Evolutionary conservation across 2,888 invertebrate species (phyloP), one percentile per base, ranked within the genome.

Genomic region (Pseudococcus jackbeardsleyi): DNA sequence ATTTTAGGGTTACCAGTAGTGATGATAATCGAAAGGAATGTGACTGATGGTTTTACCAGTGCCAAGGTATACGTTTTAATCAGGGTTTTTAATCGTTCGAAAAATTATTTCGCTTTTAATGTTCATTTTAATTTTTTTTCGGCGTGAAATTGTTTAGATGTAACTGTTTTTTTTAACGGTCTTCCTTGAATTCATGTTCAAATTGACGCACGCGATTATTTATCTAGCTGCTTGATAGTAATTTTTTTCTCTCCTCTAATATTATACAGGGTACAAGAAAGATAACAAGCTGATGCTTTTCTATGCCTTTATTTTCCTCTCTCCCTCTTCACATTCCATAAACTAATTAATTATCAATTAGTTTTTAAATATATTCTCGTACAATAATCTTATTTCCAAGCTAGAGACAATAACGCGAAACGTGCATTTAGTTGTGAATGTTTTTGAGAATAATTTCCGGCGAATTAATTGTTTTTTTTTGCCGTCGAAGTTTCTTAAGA

Each of bases 371-470:
- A 59, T 59, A 59, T 19, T 42, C 46, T 79, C 19, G 77, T 77
- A 77, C 46, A 8, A 39, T 79, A 79, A 33, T 59, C 5, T 33
- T 26, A 86, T 42, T 22, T 68, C 64, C 22, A 39, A 22, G 33
- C n/a, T 64, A 46, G 11, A 42, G 87, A 87, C 87, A 87, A 87
- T 87, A 87, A 87, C n/a, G 87, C 87, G 87, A 79, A 87, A 79
- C 87, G 79, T 87, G 87, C 87, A 87, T 87, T 48, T 84, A 84
- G 84, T 84, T 33, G 68, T 72, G 68, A 33, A 72, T 26, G n/a
- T 59, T 33, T 3, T 33, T 33, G 3, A 33, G 26, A 33, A 33
- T 2, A 33, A 33, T 33, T 33, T 33, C 3, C 26, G 26, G 26
- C 26, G 26, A 33, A 3, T n/a, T n/a, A 3, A 33, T 33, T 33